A percentile compares a stretch with the other conserved stretches of the same genome.
phyloP scores from a whole-genome alignment of 1,140 invertebrate species.

The Eciton burchellii region DNA sequence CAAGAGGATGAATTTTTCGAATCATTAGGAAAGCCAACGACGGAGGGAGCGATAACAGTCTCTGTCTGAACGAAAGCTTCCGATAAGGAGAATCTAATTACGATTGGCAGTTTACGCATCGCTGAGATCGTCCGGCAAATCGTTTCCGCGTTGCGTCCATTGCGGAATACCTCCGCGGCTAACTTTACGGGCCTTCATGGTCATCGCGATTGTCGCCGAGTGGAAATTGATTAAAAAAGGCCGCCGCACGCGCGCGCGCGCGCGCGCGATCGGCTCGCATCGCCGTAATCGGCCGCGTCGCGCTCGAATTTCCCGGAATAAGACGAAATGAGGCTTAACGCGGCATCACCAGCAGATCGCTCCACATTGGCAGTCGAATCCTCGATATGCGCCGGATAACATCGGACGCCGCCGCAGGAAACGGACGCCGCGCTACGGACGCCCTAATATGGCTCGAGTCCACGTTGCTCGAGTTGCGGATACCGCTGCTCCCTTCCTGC shows the following conservation, averaged over 20 bases:
- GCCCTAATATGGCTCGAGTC: constrained; percentile 80
- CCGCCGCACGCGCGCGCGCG: background rate
- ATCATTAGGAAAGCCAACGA: background rate
- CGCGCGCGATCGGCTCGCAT: constrained; percentile 21
- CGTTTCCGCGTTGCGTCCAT: background rate
- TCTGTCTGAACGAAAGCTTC: too few relatives aligned
- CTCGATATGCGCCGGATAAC: constrained; percentile 75
- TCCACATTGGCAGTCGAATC: constrained; percentile 70
- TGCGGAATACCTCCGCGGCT: background rate
- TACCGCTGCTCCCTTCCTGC: too few relatives aligned
- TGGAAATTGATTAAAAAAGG: constrained; percentile 29
- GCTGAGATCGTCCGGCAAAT: background rate
- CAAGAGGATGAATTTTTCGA: background rate
- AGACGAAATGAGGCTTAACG: constrained; percentile 72
- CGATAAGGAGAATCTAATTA: too few relatives aligned
- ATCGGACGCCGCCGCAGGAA: constrained; percentile 70
- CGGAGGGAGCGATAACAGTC: too few relatives aligned
- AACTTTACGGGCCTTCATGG: constrained; percentile 22
- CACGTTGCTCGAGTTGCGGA: constrained; percentile 75
- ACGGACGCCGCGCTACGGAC: constrained; percentile 68
- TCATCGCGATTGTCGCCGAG: background rate
- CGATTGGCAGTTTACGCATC: background rate
- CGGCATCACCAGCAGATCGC: constrained; percentile 71
- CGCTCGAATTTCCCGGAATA: constrained; percentile 19
- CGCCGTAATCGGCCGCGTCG: constrained; percentile 4